Evolutionary conservation across 2,888 invertebrate species (phyloP), one percentile per base, ranked within the genome.

Genomic region (Scaptodrosophila latifasciaeformis): DNA sequence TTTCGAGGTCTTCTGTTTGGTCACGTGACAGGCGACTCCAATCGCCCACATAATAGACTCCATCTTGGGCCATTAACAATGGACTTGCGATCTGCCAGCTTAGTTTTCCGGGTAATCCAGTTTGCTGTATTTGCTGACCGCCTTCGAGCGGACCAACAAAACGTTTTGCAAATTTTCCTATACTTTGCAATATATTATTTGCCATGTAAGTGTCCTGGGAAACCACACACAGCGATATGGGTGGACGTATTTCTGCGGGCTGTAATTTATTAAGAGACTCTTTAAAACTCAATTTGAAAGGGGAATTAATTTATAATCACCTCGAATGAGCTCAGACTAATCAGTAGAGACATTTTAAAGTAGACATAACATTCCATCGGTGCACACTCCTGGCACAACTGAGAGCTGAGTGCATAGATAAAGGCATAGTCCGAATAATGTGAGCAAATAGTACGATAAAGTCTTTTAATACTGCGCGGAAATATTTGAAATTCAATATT

Each of bases 301-400:
- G 24, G 24, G 24, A 7, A 3, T 27, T 18, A 13, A 29, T 21
- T 10, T 42, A 39, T 15, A 29, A 2, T 76, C 74, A 86, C 86
- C 64, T 84, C 84, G 21, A 85, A 71, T 31, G 87, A 87, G 9
- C 82, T 86, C 17, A 88, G 71, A 55, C 88, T 88, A 2, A 86
- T 72, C 13, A 88, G 67, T 9, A 88, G 64, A 5, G 84, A 83
- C 63, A 87, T 82, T 70, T 88, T 88, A 0, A 88, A 66, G 54
- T 85, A 84, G 0, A 87, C 83, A 66, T 84, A 87, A 29, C 85
- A 85, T 43, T 85, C 83, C 74, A 85, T 84, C 2, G 88, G 88
- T 30, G 85, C 82, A 2, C 81, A 64, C 2, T 84, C 76, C 48
- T 84, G 80, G 31, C 84, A 82, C 24, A 88, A 68, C 57, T 87